phyloP scores from a whole-genome alignment of 1,140 invertebrate genomes.

The Saccostrea echinata region DNA sequence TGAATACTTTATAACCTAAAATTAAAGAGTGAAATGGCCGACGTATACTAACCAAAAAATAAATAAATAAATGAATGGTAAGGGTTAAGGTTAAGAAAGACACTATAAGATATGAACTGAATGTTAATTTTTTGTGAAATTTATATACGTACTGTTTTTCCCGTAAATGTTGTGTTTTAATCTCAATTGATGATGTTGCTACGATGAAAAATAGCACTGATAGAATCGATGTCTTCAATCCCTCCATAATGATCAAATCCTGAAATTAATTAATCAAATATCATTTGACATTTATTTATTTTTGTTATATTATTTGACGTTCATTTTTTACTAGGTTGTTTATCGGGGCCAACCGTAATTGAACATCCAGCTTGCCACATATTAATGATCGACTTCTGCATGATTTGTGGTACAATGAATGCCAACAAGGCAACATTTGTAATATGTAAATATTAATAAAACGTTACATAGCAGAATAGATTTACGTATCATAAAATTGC shows the following conservation, averaged over 20 bases:
- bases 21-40: not conserved
- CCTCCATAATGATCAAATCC: constrained; percentile 20
- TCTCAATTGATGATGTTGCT: not conserved
- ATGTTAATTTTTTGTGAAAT: not conserved
- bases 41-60: not conserved
- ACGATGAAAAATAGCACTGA: constrained; percentile 19
- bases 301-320: not conserved
- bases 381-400: not conserved
- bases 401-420: not conserved
- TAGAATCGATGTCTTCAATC: not conserved
- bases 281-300: not conserved
- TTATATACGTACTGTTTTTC: constrained; percentile 2
- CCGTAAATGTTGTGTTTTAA: constrained; percentile 25
- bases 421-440: not conserved
- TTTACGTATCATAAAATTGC: no score
- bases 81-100: not conserved
- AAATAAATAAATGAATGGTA: not conserved
- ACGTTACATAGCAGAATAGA: no score
- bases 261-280: constrained; percentile 6
- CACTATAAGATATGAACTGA: not conserved
- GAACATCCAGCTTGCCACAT: not conserved
- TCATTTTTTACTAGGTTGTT: no score
- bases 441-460: no score
- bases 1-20: no score
- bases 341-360: no score